Base-by-base conservation (phyloP, 2,888 invertebrate genomes). In the Lasioglossum marginatum region DNA sequence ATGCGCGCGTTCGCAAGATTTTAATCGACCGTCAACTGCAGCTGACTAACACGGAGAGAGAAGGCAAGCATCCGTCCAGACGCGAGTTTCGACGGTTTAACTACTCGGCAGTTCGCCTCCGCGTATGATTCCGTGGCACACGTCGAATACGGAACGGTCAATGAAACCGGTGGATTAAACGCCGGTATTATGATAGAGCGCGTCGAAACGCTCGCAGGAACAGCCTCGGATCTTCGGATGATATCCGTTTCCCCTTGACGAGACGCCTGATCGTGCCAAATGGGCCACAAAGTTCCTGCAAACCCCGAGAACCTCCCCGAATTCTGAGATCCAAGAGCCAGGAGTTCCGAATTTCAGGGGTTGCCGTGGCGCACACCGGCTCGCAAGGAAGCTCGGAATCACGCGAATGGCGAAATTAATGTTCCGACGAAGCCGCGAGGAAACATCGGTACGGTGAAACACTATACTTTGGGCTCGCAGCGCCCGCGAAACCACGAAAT, bases 251-350 rank as follows among this genome's bases (percentile, higher is more conserved):
- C 73, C 77, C 34, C 68, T 43, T 63, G 83, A 77, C 74, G 81
- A 68, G 60, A 63, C 37, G 76, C 74, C 74, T 40, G 86, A 88
- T 82, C 82, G 83, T 57, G 81, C 81, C 79, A 83, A 85, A 88
- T 81, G 87, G 68, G 73, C 79, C 80, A 79, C 80, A 72, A 91
- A 87, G 76, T 87, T 89, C 78, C 70, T 87, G 37, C 63, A 31
- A 31, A 16, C 16, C 70, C 80, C 57, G 10, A 48, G 10, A 10
- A 31, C 12, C 72, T 14, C 27, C 31, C 19, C 71, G 27, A 48
- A 79, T 76, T 80, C 57, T 63, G 31, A 84, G 78, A 77, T 31
- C 34, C 63, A 14, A n/a, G 34, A 23, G 34, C 31, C 19, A 14
- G 40, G n/a, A 74, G 77, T 34, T 85, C 45, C 73, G 8, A 74